Evolutionary conservation across 2,888 invertebrate species (phyloP), one percentile per base, ranked within the genome.

Genomic region (Dryobota labecula): DNA sequence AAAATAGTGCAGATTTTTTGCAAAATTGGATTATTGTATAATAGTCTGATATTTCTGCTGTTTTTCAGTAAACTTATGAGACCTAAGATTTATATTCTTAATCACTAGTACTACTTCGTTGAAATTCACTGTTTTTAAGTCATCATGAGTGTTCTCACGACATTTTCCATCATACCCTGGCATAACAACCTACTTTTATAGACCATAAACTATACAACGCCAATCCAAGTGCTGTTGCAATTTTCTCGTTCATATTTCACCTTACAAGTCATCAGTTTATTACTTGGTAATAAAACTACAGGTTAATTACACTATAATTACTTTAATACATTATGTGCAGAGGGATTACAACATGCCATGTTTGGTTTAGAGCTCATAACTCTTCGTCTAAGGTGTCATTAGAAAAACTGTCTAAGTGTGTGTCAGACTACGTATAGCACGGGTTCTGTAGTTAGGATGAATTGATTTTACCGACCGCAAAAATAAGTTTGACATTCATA

Each of bases 201-300:
- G 53, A 6, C 58, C 13, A 70, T 76, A 77, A 65, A 78, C 65
- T 77, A 76, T 62, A 70, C 47, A 63, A 63, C 67, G 11, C 47
- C 67, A 49, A 77, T 62, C 5, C 57, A 63, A 57, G 38, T 41
- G 53, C 54, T 83, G 27, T 65, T 83, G 67, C 53, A 73, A 68
- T 73, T 62, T 65, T 53, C 51, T 71, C 60, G 38, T 47, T 69
- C 53, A 68, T 73, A 73, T 75, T 67, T 64, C 66, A 64, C 60
- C 62, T 54, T 57, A 82, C 56, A 53, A 82, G 60, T 71, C 66
- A 57, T 62, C 82, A 67, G 62, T 69, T 83, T 73, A 84, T 74
- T 70, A 53, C 38, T 63, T 60, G 27, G 68, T 65, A 57, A 76
- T 70, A 71, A 73, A 73, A 64, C 54, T 71, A 53, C 60, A 64